phyloP scores from a whole-genome alignment of 2,888 invertebrate species.

The Digitonthophagus gazella region DNA sequence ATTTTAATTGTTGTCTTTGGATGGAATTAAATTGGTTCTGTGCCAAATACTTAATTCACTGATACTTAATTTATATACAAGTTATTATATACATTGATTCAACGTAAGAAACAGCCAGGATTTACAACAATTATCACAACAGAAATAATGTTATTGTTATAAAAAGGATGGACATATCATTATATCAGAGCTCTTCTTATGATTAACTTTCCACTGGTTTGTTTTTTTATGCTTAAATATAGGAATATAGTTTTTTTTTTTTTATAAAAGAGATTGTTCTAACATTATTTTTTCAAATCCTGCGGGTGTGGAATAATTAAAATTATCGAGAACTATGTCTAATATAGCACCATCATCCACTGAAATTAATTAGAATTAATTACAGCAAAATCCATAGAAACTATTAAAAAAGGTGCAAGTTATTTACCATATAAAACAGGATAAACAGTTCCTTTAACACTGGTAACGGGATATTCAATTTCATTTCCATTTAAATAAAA shows the following conservation, averaged over 20 bases:
- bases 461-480: constrained; percentile 80
- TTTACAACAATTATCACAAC: constrained; percentile 14
- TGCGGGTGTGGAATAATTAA: constrained; percentile 76
- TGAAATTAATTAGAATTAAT: constrained; percentile 53
- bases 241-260: background rate
- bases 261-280: constrained; percentile 92
- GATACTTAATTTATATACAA: no score
- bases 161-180: constrained; percentile 6
- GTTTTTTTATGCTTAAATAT: background rate
- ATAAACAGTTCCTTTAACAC: constrained; percentile 86
- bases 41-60: no score
- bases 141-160: constrained; percentile 1
- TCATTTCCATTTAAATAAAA: constrained; percentile 92
- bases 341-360: constrained; percentile 97
- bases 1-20: no score
- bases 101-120: no score
- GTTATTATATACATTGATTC: no score
- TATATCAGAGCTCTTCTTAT: no score
- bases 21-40: no score
- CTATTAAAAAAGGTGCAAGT: background rate
- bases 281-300: constrained; percentile 96
- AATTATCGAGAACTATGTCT: constrained; percentile 90
- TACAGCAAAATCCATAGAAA: background rate
- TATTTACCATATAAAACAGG: constrained; percentile 87
- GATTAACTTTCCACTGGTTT: background rate